Percentiles rank a stretch among this genome's conserved stretches.
Conservation (phyloP, 2,888 invertebrate species). For the Tyria jacobaeae region DNA sequence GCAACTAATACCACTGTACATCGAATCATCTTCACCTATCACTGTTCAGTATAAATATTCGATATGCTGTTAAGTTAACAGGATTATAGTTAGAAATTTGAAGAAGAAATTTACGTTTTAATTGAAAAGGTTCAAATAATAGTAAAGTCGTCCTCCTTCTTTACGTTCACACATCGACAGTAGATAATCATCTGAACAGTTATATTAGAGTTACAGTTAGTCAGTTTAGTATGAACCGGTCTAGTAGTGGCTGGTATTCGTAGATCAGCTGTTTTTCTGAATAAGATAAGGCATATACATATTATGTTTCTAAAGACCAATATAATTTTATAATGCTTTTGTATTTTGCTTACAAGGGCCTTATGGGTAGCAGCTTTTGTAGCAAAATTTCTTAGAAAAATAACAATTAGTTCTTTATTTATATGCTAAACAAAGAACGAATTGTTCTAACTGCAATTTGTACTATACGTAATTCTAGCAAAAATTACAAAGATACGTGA, state of each 20-base stretch:
- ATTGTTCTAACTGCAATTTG: slow-evolving; percentile 1
- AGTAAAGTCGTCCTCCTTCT: slow-evolving; percentile 30
- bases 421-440: no score
- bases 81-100: slow-evolving; percentile 24
- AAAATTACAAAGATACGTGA: slow-evolving; percentile 41
- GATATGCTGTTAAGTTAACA: background rate
- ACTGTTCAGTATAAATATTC: slow-evolving; percentile 29
- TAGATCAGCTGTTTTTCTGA: slow-evolving; percentile 60
- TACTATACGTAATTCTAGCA: slow-evolving; percentile 25
- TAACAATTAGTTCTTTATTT: no score
- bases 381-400: no score
- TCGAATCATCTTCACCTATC: slow-evolving; percentile 53
- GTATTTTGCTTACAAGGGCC: slow-evolving; percentile 3
- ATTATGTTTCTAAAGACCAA: slow-evolving; percentile 25
- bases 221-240: slow-evolving; percentile 50
- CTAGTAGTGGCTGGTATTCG: slow-evolving; percentile 42
- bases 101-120: slow-evolving; percentile 34
- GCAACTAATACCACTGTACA: slow-evolving; percentile 53
- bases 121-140: slow-evolving; percentile 52
- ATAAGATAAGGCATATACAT: slow-evolving; percentile 29
- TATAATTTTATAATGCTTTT: slow-evolving; percentile 23
- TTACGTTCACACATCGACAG: slow-evolving; percentile 37
- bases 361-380: background rate
- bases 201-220: slow-evolving; percentile 55
- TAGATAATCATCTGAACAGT: slow-evolving; percentile 48